Base-by-base conservation (phyloP, 2,888 invertebrate species). In the Schizotus pectinicornis region DNA sequence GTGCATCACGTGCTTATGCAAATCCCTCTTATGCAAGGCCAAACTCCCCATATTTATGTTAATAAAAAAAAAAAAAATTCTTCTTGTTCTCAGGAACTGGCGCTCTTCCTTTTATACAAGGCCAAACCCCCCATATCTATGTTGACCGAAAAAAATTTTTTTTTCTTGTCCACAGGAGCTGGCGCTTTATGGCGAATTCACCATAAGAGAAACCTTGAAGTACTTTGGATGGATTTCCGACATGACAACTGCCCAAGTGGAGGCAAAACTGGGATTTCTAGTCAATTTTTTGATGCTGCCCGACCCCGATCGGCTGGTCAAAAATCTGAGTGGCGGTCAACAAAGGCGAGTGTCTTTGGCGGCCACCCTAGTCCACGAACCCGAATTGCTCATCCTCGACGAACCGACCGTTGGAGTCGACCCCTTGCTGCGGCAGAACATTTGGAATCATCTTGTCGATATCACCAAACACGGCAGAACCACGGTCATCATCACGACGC, bases 361-460 rank as follows among this genome's bases (percentile, higher is more conserved):
- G 0, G 92, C 91, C 3, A 93, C 95, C 0, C 80, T 96, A 73
- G 86, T 96, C 0, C 95, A 95, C 73, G 90, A 90, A 67, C 95
- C 96, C 0, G 91, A 94, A 76, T 79, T 96, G 31, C 81, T 96
- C 30, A 94, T 96, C 59, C 79, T 96, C 69, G 96, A 96, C 73
- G 96, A 96, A 75, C 95, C 95, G 0, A 96, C 95, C 0, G 95
- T 95, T n/a, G 96, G 95, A 0, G 83, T 96, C 56, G 96, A 96
- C 81, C 95, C 95, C 0, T 85, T 95, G 62, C 85, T 96, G 47
- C 83, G 94, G 12, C 92, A 93, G 81, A 93, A 94, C 79, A 96
- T 96, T 77, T 96, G 96, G 96, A 93, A 92, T 72, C 94, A 96
- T 77, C 83, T 96, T 77, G 91, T 95, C 57, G 88, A 92, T 74